Evolutionary conservation across 2,113 vertebrate genomes (phyloP), one percentile per base, ranked within the genome.

Genomic region (Larimichthys crocea): DNA sequence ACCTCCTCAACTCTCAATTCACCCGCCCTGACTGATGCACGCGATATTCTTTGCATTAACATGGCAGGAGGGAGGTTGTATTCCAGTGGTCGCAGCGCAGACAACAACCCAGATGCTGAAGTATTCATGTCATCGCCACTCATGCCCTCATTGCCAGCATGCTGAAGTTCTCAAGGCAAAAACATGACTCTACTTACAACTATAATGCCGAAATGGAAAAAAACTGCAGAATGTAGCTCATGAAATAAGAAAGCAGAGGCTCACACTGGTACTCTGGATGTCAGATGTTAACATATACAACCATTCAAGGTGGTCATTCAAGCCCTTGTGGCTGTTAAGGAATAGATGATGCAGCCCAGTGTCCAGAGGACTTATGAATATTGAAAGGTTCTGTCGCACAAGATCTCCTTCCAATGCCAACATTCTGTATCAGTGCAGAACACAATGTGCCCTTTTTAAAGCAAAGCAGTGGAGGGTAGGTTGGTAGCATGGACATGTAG

Each of bases 31-130:
- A 44, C 62, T 44, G 49, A 79, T 57, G 66, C 67, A 57, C 52
- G 26, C 73, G 31, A 83, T 71, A 67, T 53, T 84, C 63, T 82
- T 79, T 87, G 71, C 86, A 76, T 86, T 79, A 44, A 67, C 60
- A 31, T 26, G 53, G 73, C 22, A 65, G 29, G 31, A 79, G 57
- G 76, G 74, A 35, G 57, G 35, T 11, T 20, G 26, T 49, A 61
- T 12, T 75, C 10, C 26, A 55, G 11, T 8, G 56, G 59, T 53
- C 40, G 11, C 55, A 49, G 42, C 3, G 46, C 49, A 31, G 60
- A 75, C 53, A 62, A 53, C 48, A 71, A 80, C 46, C 50, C 55
- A 42, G 61, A 86, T 89, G 70, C 80, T 35, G 15, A 64, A 75
- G 40, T 26, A 29, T 73, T 83, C 62, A 35, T 71, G 77, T 88